These are phyloP conservation scores for Heliconius cydno DNA, from an alignment of 2,888 invertebrate genomes.

Conservation along the genomic window DNA sequence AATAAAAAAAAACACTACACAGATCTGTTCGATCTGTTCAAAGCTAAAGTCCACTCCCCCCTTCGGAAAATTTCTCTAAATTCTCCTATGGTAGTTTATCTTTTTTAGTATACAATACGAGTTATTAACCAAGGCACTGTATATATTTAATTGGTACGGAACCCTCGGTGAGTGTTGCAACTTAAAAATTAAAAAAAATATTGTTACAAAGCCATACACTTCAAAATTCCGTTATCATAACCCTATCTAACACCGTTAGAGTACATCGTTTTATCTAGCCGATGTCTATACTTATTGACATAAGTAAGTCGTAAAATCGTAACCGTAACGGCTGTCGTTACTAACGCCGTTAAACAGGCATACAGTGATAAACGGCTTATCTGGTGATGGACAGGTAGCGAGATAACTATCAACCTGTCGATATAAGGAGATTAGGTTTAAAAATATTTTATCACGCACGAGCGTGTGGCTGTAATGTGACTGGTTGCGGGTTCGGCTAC, in stretches of 20 bases:
- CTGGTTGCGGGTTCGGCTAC: no score
- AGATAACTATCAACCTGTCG: constrained; percentile 1
- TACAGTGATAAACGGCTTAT: constrained; percentile 26
- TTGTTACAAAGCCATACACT: background rate
- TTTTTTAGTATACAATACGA: no score
- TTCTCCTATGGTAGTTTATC: no score
- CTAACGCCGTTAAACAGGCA: constrained; percentile 29
- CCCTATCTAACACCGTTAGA: background rate
- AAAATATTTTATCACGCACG: background rate
- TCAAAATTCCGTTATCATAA: background rate
- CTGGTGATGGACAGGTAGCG: constrained; percentile 7
- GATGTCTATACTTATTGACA: background rate
- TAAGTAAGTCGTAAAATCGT: background rate
- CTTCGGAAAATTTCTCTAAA: no score
- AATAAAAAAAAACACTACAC: no score
- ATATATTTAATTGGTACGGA: no score
- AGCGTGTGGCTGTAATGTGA: background rate
- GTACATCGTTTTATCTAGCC: constrained; percentile 6
- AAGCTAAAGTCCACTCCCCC: no score
- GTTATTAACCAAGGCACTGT: no score
- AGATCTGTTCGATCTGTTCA: no score
- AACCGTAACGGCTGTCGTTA: constrained; percentile 24
- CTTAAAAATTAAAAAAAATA: background rate
- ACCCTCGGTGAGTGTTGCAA: no score
- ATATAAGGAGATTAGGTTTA: constrained; percentile 3